Evolutionary conservation across 2,888 invertebrate genomes (phyloP), one percentile per base, ranked within the genome.

Genomic region (Atethmia centrago): DNA sequence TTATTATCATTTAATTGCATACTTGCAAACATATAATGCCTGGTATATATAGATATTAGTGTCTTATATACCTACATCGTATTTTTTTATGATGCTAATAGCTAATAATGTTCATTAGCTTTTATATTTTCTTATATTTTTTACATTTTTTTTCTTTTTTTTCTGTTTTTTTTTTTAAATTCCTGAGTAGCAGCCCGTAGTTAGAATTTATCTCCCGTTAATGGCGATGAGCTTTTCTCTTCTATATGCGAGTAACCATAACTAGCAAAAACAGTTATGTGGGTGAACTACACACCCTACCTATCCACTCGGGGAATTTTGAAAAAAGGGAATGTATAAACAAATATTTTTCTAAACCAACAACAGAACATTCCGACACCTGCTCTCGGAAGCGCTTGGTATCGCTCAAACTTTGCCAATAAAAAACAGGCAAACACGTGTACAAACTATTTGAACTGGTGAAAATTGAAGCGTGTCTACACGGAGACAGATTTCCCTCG

Each of bases 401-500:
- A 66, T 82, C 53, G 55, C 21, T 70, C 16, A 63, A 81, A 82
- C 62, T 76, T 85, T 53, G 16, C 55, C 66, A 31, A 72, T 76
- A 62, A 85, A 76, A 76, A 80, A 63, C 55, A 63, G 45, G 58
- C 31, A n/a, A 58, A 77, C 82, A 82, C 58, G 79, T 85, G 79
- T 64, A 76, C 64, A 74, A 83, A 82, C 82, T 88, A 86, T 85
- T 80, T 77, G 42, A 66, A 71, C 69, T 69, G 76, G 80, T 77
- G 74, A 83, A 85, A 83, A 85, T 82, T 79, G 79, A 80, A 82
- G 82, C 71, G 51, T 83, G 66, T 79, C 79, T 79, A 80, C 79
- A 72, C 69, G 56, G 45, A 53, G 71, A 45, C 65, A 84, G 82
- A 87, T 87, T 87, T 87, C 87, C 87, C 88, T 65, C 10, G 87